Evolutionary conservation across 2,797 vertebrate genomes (phyloP).

Genomic region (Gadopsis marmoratus): DNA sequence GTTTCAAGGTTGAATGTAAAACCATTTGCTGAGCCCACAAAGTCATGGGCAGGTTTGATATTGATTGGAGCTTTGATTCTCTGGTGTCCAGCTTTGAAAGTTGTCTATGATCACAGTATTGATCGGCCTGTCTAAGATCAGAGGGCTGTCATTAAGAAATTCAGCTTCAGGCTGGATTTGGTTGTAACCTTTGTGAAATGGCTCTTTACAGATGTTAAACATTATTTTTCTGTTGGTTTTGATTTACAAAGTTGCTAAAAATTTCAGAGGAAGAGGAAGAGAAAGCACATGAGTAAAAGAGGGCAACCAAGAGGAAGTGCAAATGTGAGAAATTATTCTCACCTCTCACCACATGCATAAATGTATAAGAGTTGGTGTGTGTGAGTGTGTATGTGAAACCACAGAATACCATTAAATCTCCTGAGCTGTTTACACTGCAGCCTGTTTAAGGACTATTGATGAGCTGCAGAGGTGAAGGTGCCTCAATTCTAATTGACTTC

Average conservation of each 20-base stretch:
- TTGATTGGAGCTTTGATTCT: conserved; percentile 33
- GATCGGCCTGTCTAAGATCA: conserved; percentile 31
- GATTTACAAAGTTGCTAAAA: not conserved
- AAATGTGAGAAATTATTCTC: conserved; percentile 18
- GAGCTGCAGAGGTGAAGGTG: conserved; percentile 67
- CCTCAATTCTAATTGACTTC: conserved; percentile 72
- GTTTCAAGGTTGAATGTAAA: conserved; percentile 33
- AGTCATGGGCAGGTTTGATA: conserved; percentile 19
- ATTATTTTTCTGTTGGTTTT: not conserved
- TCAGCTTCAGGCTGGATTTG: conserved; percentile 6
- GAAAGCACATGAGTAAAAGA: not conserved
- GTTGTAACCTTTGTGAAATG: conserved; percentile 12
- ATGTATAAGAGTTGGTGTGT: conserved; percentile 42
- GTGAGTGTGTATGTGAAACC: conserved; percentile 24
- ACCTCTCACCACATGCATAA: conserved; percentile 54
- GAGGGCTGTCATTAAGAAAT: conserved; percentile 17
- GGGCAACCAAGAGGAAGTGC: not conserved
- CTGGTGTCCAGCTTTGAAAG: conserved; percentile 23
- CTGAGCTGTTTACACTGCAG: conserved; percentile 66
- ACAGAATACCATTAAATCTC: conserved; percentile 59
- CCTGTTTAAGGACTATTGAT: conserved; percentile 76
- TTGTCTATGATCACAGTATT: conserved; percentile 50
- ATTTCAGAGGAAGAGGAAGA: not conserved
- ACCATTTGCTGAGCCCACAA: conserved; percentile 22
- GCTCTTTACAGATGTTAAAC: not conserved